Percentiles rank a stretch among this genome's conserved stretches.
Evolutionary conservation across 2,113 vertebrate genomes (phyloP).

Genomic region (Dryoscopus gambensis): DNA sequence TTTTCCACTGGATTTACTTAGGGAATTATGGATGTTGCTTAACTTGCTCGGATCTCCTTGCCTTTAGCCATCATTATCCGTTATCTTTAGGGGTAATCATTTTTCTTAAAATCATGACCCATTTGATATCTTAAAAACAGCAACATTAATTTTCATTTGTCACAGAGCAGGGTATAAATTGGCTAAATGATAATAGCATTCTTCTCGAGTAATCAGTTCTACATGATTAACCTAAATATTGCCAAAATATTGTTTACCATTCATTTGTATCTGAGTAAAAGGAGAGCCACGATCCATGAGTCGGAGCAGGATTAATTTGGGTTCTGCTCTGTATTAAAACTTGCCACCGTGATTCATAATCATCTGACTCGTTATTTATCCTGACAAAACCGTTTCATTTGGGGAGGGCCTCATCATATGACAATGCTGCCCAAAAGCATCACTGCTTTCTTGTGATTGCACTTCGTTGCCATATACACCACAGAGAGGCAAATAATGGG

Average conservation of each 20-base stretch:
- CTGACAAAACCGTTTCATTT: conserved; percentile 68
- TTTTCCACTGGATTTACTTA: conserved; percentile 18
- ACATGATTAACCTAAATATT: conserved; percentile 81
- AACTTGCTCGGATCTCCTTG: background rate
- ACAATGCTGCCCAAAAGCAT: conserved; percentile 15
- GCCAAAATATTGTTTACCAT: conserved; percentile 81
- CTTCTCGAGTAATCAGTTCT: conserved; percentile 81
- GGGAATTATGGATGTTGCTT: conserved; percentile 36
- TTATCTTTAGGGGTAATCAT: conserved; percentile 59
- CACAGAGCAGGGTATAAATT: conserved; percentile 76
- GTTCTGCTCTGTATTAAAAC: conserved; percentile 76
- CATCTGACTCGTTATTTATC: conserved; percentile 68
- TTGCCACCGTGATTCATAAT: conserved; percentile 76
- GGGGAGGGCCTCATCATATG: conserved; percentile 9
- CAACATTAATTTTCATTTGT: conserved; percentile 81
- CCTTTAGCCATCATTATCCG: conserved; percentile 45
- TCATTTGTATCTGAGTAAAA: conserved; percentile 73
- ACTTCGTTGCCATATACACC: background rate
- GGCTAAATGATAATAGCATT: conserved; percentile 81
- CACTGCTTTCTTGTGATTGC: background rate
- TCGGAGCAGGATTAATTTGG: conserved; percentile 73
- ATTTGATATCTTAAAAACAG: conserved; percentile 76
- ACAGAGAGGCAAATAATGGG: background rate
- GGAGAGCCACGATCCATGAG: conserved; percentile 54
- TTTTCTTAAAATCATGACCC: conserved; percentile 76